Evolutionary conservation across 1,140 invertebrate species (phyloP).

Genomic region (Zaprionus taronus): DNA sequence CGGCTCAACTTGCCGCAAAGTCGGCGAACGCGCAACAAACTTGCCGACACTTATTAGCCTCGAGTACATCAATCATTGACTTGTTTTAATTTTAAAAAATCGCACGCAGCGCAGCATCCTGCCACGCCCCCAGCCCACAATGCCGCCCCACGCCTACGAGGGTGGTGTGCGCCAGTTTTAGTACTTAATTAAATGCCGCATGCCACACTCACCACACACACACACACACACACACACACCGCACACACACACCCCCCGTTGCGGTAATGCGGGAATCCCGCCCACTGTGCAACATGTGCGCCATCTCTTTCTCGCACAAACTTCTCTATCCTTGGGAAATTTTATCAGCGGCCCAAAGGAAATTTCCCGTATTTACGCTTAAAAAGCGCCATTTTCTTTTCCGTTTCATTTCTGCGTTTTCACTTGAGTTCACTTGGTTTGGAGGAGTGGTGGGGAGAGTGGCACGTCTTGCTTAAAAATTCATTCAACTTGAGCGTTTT

Average conservation of each 20-base stretch:
- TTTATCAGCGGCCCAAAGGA: conserved; percentile 46
- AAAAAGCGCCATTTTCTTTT: conserved; percentile 62
- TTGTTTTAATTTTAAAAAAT: conserved; percentile 80
- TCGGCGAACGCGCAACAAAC: conserved; percentile 15
- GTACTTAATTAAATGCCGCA: conserved; percentile 73
- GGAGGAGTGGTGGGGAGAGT: background rate
- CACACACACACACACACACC: conserved; percentile 33
- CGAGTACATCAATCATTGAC: conserved; percentile 78
- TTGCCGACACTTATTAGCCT: conserved; percentile 71
- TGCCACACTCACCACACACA: conserved; percentile 34
- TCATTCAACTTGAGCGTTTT: conserved; percentile 28
- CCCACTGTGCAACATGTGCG: conserved; percentile 59
- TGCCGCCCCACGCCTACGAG: background rate
- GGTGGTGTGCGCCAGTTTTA: conserved; percentile 45
- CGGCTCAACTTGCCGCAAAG: conserved; percentile 26
- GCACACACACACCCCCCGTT: conserved; percentile 27
- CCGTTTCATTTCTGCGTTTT: conserved; percentile 21
- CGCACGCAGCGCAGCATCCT: conserved; percentile 41
- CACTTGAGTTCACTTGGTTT: conserved; percentile 23
- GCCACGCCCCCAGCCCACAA: background rate
- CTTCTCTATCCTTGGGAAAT: conserved; percentile 49
- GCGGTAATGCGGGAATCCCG: conserved; percentile 57
- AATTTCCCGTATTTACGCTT: conserved; percentile 50
- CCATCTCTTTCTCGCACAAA: conserved; percentile 62
- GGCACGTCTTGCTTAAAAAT: conserved; percentile 29